Conservation (phyloP, 2,113 vertebrate genomes). For the Embiotoca jacksoni region DNA sequence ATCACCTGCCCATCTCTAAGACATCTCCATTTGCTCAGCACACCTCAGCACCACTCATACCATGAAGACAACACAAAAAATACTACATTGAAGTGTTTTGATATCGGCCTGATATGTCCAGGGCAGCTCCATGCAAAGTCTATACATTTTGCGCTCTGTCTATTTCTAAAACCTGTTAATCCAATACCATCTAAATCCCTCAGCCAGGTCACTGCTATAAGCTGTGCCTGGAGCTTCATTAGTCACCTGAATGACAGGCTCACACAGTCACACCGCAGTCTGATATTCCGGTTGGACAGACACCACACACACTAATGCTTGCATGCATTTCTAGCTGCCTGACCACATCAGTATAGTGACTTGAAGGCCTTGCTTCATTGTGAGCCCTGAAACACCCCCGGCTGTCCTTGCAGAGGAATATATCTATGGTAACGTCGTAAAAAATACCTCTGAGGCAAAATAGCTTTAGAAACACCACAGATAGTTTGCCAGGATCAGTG, state of each 20-base stretch:
- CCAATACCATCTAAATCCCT: conserved; percentile 31
- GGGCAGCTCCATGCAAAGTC: neutral
- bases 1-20: conserved; percentile 65
- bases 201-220: neutral
- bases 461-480: conserved; percentile 2
- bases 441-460: conserved; percentile 8
- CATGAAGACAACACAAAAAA: conserved; percentile 25
- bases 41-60: conserved; percentile 37
- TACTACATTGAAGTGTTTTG: conserved; percentile 16
- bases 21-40: conserved; percentile 75
- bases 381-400: neutral
- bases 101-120: neutral
- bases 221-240: conserved; percentile 24
- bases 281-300: conserved; percentile 8
- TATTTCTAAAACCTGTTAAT: conserved; percentile 19
- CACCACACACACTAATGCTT: conserved; percentile 27
- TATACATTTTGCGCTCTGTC: conserved; percentile 1
- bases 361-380: neutral
- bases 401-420: neutral
- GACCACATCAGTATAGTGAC: conserved; percentile 13
- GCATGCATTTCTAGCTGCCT: conserved; percentile 23
- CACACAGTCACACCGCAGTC: conserved; percentile 3
- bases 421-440: neutral
- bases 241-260: conserved; percentile 48
- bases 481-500: too few relatives aligned